Percentiles rank a stretch among this genome's conserved stretches.
Evolutionary conservation across 2,797 vertebrate genomes (phyloP).

Genomic region (Diplodus sargus): DNA sequence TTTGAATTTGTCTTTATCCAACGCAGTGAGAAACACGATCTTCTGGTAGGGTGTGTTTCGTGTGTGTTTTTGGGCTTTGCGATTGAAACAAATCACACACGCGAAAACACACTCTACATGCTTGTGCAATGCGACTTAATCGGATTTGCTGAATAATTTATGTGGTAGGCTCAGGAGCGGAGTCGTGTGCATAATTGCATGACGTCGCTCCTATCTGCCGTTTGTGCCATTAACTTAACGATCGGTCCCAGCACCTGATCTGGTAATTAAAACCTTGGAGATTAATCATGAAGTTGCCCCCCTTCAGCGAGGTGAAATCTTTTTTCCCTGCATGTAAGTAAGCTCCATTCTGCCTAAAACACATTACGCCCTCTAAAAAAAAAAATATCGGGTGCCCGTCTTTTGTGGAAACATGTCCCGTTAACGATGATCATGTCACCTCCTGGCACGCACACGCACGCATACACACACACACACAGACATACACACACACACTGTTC

Average conservation of each 20-base stretch:
- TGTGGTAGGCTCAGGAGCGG: conserved; percentile 57
- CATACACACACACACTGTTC: conserved; percentile 2
- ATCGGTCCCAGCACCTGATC: conserved; percentile 67
- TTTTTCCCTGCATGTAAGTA: conserved; percentile 30
- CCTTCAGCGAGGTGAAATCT: conserved; percentile 20
- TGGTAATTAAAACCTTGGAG: conserved; percentile 77
- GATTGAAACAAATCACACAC: conserved; percentile 21
- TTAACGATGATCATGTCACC: conserved; percentile 24
- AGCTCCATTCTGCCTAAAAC: conserved; percentile 10
- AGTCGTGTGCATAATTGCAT: conserved; percentile 69
- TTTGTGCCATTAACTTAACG: conserved; percentile 69
- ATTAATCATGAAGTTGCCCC: conserved; percentile 68
- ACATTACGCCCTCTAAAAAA: conserved; percentile 19
- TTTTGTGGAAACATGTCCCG: conserved; percentile 14
- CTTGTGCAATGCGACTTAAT: conserved; percentile 59
- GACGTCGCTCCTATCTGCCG: conserved; percentile 71
- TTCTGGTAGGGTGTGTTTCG: conserved; percentile 14
- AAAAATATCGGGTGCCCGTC: conserved; percentile 12
- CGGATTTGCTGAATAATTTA: conserved; percentile 76
- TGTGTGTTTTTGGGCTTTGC: conserved; percentile 24
- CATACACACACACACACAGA: not conserved
- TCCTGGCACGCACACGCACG: not conserved
- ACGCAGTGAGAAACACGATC: conserved; percentile 28
- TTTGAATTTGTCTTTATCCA: conserved; percentile 52
- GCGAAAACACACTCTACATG: conserved; percentile 19